Evolutionary conservation across 2,888 invertebrate species (phyloP).

Genomic region (Sericinus montela): DNA sequence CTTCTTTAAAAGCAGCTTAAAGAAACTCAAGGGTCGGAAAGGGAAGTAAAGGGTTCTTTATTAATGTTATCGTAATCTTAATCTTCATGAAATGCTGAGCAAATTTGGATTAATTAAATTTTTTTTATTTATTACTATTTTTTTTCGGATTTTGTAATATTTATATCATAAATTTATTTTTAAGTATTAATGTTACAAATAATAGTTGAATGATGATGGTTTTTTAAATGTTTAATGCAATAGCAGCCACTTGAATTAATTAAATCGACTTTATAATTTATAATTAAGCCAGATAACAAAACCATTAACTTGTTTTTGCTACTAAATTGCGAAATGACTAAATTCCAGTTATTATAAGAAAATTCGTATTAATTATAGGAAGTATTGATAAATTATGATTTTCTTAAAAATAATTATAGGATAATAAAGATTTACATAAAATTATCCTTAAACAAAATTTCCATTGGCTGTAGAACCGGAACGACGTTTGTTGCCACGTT

Average conservation of each 20-base stretch:
- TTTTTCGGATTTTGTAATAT: not conserved
- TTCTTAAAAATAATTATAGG: too few relatives aligned
- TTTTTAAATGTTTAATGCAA: not conserved
- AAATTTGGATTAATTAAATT: conserved; percentile 79
- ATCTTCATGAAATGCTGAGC: conserved; percentile 55
- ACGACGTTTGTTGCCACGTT: too few relatives aligned
- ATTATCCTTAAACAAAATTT: too few relatives aligned
- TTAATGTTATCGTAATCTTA: conserved; percentile 69
- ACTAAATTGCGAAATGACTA: not conserved
- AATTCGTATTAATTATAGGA: not conserved
- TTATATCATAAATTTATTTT: too few relatives aligned
- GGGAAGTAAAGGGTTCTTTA: conserved; percentile 69
- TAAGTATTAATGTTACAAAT: conserved; percentile 30
- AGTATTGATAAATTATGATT: too few relatives aligned
- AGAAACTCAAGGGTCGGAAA: conserved; percentile 59
- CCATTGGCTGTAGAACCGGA: too few relatives aligned
- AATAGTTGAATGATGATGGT: conserved; percentile 18
- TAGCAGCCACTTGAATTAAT: not conserved
- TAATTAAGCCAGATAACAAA: conserved; percentile 3
- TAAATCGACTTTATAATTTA: conserved; percentile 6
- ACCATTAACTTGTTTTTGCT: not conserved
- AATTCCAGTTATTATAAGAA: not conserved
- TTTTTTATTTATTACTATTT: conserved; percentile 40
- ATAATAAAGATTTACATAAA: too few relatives aligned
- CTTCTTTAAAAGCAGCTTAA: conserved; percentile 74